These are phyloP conservation scores for Panthera leo DNA, from an alignment of 2,113 vertebrate genomes.

Conservation along the genomic window DNA sequence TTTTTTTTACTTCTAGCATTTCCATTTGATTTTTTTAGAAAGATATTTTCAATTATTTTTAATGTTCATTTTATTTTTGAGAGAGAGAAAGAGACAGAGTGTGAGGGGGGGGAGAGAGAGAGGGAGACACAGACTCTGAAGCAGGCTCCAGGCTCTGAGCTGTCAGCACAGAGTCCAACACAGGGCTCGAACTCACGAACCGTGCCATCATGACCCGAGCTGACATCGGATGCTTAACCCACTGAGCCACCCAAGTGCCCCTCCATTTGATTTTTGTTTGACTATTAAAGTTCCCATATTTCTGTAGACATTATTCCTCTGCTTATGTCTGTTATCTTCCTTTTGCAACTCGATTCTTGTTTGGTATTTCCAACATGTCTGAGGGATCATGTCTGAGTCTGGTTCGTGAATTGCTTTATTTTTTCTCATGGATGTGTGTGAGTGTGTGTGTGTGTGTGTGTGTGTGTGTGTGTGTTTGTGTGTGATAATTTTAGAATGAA, in stretches of 20 bases:
- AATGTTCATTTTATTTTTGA: too few relatives aligned
- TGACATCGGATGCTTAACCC: too few relatives aligned
- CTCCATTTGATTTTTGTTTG: background rate
- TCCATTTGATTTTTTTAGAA: background rate
- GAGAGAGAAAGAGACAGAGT: too few relatives aligned
- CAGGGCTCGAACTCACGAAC: too few relatives aligned
- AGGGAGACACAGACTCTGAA: too few relatives aligned
- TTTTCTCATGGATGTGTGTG: background rate
- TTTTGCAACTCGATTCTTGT: background rate
- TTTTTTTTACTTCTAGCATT: background rate
- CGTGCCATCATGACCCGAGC: too few relatives aligned
- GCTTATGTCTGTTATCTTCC: background rate
- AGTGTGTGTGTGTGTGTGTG: background rate
- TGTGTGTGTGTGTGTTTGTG: background rate
- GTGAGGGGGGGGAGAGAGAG: too few relatives aligned
- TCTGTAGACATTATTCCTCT: background rate
- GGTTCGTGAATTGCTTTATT: background rate
- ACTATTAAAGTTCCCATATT: background rate
- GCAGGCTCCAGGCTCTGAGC: too few relatives aligned
- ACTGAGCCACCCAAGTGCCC: too few relatives aligned
- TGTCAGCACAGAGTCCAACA: too few relatives aligned
- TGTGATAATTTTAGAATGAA: background rate
- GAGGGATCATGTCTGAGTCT: background rate
- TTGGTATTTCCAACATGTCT: background rate
- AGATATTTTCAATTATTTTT: too few relatives aligned